A percentile compares a stretch with the other conserved stretches of the same genome.
Evolutionary conservation across 2,888 invertebrate genomes (phyloP).

Genomic region (Cerceris ruficornis): DNA sequence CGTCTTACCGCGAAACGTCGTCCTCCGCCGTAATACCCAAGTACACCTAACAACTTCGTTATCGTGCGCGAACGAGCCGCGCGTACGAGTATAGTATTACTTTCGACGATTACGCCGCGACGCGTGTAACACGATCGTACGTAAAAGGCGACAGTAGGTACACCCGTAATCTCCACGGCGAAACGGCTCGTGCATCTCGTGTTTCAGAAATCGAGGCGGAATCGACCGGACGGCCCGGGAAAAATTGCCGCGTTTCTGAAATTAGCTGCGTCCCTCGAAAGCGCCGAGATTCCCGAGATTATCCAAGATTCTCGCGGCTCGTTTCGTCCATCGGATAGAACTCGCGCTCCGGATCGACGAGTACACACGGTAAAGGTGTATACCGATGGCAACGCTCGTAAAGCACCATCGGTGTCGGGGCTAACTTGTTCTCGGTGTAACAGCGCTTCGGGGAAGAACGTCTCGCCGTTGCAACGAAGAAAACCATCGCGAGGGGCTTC

Average conservation of each 20-base stretch:
- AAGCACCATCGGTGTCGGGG: conserved; percentile 51
- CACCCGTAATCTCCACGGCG: conserved; percentile 49
- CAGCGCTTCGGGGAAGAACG: conserved; percentile 51
- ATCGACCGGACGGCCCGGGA: background rate
- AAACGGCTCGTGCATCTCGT: conserved; percentile 48
- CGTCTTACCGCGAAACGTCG: background rate
- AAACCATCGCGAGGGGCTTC: conserved; percentile 49
- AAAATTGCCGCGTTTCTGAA: conserved; percentile 1
- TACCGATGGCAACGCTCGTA: conserved; percentile 53
- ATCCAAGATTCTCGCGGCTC: background rate
- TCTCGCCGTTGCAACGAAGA: conserved; percentile 41
- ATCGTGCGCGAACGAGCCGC: conserved; percentile 40
- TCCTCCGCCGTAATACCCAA: conserved; percentile 3
- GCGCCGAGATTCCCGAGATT: too few species aligned
- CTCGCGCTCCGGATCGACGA: conserved; percentile 24
- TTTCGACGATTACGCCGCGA: conserved; percentile 60
- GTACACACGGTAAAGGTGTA: conserved; percentile 22
- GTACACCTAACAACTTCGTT: conserved; percentile 45
- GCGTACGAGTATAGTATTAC: conserved; percentile 54
- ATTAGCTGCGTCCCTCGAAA: background rate
- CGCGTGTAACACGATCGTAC: conserved; percentile 57
- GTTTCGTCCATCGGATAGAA: conserved; percentile 16
- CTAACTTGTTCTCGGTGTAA: conserved; percentile 56
- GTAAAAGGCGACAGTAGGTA: conserved; percentile 48
- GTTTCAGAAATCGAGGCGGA: conserved; percentile 49